These are phyloP conservation scores for Ctena decussata DNA, from an alignment of 2,888 invertebrate species.

Conservation along the genomic window DNA sequence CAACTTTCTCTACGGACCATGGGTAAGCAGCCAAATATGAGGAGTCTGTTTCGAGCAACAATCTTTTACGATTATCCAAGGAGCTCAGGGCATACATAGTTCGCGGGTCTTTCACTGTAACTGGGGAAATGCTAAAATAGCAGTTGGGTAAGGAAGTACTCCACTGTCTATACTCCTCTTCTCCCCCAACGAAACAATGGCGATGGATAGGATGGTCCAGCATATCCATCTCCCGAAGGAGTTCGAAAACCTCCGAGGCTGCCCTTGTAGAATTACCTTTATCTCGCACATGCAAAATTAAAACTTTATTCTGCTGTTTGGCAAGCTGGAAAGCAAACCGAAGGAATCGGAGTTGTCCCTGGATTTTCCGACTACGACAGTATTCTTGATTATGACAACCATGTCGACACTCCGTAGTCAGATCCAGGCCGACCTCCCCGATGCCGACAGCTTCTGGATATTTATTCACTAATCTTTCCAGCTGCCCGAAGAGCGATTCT, in stretches of 20 bases:
- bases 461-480: background rate
- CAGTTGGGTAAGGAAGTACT: too few relatives aligned
- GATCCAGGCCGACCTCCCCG: background rate
- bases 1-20: background rate
- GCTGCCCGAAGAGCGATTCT: background rate
- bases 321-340: background rate
- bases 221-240: background rate
- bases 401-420: background rate
- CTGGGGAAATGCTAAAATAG: background rate
- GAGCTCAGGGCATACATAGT: background rate
- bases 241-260: background rate
- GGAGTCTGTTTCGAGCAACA: background rate
- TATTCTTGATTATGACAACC: background rate
- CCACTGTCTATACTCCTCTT: background rate
- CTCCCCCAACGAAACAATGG: background rate
- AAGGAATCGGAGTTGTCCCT: background rate
- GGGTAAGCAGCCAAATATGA: background rate
- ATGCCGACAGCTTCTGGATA: background rate
- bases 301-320: background rate
- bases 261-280: background rate
- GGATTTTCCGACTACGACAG: background rate
- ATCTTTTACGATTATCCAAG: background rate
- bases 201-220: background rate
- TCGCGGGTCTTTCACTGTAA: background rate
- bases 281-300: conserved; percentile 7